A percentile compares a stretch with the other conserved stretches of the same genome.
These are phyloP conservation scores for Hyposmocoma kahamanoa DNA, from an alignment of 1,140 invertebrate genomes.

Conservation along the genomic window DNA sequence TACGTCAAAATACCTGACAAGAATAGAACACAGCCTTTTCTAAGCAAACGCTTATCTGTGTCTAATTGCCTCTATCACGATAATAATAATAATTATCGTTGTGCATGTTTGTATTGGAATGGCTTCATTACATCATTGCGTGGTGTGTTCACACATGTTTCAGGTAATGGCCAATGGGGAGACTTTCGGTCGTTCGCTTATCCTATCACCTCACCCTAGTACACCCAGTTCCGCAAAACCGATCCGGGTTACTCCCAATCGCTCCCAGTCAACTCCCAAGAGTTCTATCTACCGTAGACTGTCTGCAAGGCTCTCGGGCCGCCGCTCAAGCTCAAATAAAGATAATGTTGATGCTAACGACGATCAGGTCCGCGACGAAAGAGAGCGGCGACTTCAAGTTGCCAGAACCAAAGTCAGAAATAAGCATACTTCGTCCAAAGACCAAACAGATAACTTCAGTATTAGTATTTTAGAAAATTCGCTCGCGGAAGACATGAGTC, in stretches of 20 bases:
- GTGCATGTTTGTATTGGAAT: constrained; percentile 69
- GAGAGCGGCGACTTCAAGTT: constrained; percentile 44
- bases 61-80: constrained; percentile 51
- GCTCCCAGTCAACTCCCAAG: constrained; percentile 62
- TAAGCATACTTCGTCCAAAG: constrained; percentile 34
- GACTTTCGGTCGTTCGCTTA: constrained; percentile 73
- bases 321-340: constrained; percentile 46
- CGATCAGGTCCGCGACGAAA: constrained; percentile 29
- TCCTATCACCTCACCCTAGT: constrained; percentile 60
- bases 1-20: background rate
- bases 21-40: constrained; percentile 13
- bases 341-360: constrained; percentile 19
- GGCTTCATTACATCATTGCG: constrained; percentile 73
- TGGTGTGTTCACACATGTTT: constrained; percentile 74
- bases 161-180: constrained; percentile 74
- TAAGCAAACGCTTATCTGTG: constrained; percentile 43
- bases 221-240: constrained; percentile 43
- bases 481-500: constrained; percentile 40
- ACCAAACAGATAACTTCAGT: constrained; percentile 41
- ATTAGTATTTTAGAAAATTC: constrained; percentile 52
- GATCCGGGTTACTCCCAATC: constrained; percentile 49
- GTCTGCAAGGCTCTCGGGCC: constrained; percentile 57
- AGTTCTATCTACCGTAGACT: constrained; percentile 64
- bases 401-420: constrained; percentile 46
- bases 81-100: constrained; percentile 41